Evolutionary conservation across 2,888 invertebrate genomes (phyloP), one percentile per base, ranked within the genome.

Genomic region (Papilio gigon): DNA sequence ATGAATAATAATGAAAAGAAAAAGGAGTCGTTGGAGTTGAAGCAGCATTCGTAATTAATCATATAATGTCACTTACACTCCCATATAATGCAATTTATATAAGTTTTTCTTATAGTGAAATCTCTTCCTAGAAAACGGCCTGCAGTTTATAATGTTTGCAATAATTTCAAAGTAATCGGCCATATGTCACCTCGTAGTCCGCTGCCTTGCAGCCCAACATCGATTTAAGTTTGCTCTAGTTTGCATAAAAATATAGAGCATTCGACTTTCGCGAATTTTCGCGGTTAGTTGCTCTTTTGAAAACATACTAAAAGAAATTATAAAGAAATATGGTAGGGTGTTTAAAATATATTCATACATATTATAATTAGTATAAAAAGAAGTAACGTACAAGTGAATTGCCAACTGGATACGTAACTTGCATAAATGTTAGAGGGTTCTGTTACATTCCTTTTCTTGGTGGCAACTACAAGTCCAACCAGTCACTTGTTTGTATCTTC

Each of bases 161-260:
- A 67, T 67, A 40, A 53, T 67, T 67, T 61, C 4, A 30, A 11
- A 25, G 40, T 61, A 67, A 67, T 67, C 61, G 67, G 47, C 67
- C 60, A 60, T 67, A 67, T 60, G 47, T 67, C 61, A 53, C 37
- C 42, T 40, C 61, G 50, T 67, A 47, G 47, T 60, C 50, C 27
- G 42, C 35, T 25, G 67, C 33, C 50, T 67, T 37, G 67, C 40
- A 35, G 27, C 60, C 40, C 40, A 50, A 25, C 61, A 60, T 61
- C 25, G 50, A 67, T 61, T 61, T 30, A 14, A 61, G 61, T 60
- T 61, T 44, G 59, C 40, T 56, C 65, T 37, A 65, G 65, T 65
- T 65, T 65, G 20, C 40, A 56, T 37, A 20, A 30, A 35, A 65
- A 30, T 65, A 42, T 40, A 27, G 25, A 65, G 62, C 47, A 33